Evolutionary conservation across 2,888 invertebrate genomes (phyloP).

Genomic region (Hofmannophila pseudospretella): DNA sequence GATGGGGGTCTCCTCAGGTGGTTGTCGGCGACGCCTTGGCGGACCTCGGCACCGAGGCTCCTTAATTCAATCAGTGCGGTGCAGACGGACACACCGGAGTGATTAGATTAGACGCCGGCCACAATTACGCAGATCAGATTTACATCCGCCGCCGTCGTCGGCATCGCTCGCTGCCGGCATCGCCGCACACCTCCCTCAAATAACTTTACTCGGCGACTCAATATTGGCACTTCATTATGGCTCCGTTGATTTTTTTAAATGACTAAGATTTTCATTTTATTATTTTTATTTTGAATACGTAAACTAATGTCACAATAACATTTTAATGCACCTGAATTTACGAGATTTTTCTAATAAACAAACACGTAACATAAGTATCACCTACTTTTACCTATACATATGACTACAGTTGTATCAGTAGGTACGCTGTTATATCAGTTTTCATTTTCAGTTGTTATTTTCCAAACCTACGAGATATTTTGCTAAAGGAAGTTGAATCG

Average conservation of each 20-base stretch:
- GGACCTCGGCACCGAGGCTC: conserved; percentile 5
- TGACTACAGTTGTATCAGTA: too few relatives aligned
- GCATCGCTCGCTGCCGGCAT: conserved; percentile 6
- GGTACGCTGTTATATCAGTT: too few relatives aligned
- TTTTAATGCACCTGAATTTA: too few relatives aligned
- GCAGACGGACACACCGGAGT: conserved; percentile 63
- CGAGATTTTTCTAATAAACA: too few relatives aligned
- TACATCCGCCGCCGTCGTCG: conserved; percentile 44
- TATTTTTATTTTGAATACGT: too few relatives aligned
- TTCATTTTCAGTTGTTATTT: too few relatives aligned
- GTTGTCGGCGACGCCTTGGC: conserved; percentile 8
- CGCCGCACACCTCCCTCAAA: conserved; percentile 6
- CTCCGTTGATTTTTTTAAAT: not conserved
- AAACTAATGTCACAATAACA: too few relatives aligned
- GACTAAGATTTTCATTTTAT: too few relatives aligned
- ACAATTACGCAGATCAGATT: conserved; percentile 75
- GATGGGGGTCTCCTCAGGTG: conserved; percentile 1
- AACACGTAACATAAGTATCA: too few relatives aligned
- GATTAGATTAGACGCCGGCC: conserved; percentile 73
- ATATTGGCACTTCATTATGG: not conserved
- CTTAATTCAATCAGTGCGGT: conserved; percentile 64
- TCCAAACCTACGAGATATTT: too few relatives aligned
- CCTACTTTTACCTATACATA: too few relatives aligned
- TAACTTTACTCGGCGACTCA: conserved; percentile 1
- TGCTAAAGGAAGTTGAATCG: too few relatives aligned